Base-by-base conservation (phyloP, 2,888 invertebrate genomes). In the Anagyrus pseudococci region DNA sequence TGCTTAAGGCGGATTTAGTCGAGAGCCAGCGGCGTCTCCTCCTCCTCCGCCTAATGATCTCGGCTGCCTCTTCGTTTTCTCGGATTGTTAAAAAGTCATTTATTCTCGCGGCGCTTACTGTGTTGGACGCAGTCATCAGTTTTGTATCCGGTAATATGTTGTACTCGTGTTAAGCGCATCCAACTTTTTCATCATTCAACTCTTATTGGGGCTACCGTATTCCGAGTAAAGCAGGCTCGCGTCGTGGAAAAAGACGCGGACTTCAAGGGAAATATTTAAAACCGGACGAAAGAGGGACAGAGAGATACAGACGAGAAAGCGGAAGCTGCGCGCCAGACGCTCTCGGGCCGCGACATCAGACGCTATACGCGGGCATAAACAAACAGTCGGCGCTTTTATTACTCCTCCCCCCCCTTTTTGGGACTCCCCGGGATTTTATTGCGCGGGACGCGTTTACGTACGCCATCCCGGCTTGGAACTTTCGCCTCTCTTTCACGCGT, bases 361-460 rank as follows among this genome's bases (percentile, higher is more conserved):
- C 29, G 20, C 33, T 22, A 15, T 3, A 40, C 23, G 20, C 29
- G 23, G 37, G 33, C 20, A 43, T 57, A 66, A 59, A 64, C 60
- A 65, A 65, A 61, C 54, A 48, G n/a, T n/a, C n/a, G 37, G 47
- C 23, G 23, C 17, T 58, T 53, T 56, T 61, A 56, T 56, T 46
- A 50, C 29, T 29, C 6, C 37, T 48, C 29, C 41, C 8, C 41
- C 46, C 10, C 19, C 10, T 46, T 46, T 46, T 33, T 8, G 13
- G 7, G 7, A 33, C 33, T 13, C 19, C 29, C 19, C 17, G 17
- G 41, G 37, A 3, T 37, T 52, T 40, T 40, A 40, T 52, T 54
- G 41, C 25, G 22, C 37, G 25, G 62, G 61, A 48, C 52, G 57
- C 72, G 72, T 75, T 72, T 73, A 72, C 70, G 61, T 58, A 58